phyloP scores from a whole-genome alignment of 2,888 invertebrate genomes.

The Diaprepes abbreviatus region DNA sequence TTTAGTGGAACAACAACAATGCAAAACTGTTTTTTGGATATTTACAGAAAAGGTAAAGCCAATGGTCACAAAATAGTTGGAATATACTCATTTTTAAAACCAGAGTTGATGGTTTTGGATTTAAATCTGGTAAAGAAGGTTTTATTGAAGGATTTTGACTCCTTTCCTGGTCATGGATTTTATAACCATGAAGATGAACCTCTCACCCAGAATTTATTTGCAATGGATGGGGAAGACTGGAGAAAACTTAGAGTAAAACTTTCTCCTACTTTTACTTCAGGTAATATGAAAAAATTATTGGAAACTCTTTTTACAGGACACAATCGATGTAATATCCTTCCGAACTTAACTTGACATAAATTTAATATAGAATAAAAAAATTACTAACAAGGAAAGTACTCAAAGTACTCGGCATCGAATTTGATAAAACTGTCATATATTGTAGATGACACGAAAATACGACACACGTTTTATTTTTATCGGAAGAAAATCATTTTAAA shows the following conservation, averaged over 20 bases:
- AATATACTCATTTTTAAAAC: not conserved
- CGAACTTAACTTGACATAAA: too few species aligned
- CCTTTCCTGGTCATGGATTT: conserved; percentile 11
- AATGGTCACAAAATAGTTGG: conserved; percentile 9
- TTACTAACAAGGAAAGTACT: too few species aligned
- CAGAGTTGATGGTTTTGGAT: too few species aligned
- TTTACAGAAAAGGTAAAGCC: conserved; percentile 6
- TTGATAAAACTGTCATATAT: too few species aligned
- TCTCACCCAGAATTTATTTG: conserved; percentile 5
- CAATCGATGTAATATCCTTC: too few species aligned
- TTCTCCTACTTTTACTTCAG: conserved; percentile 22
- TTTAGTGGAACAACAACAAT: not conserved
- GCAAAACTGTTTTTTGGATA: not conserved
- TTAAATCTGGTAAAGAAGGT: conserved; percentile 1
- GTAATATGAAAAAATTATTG: too few species aligned
- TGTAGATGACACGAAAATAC: too few species aligned
- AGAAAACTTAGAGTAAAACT: conserved; percentile 14
- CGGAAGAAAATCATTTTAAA: too few species aligned
- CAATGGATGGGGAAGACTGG: conserved; percentile 20
- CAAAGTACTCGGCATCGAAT: too few species aligned
- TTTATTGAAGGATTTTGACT: conserved; percentile 13
- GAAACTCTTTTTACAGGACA: too few species aligned
- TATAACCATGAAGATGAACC: not conserved
- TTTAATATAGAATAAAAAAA: too few species aligned
- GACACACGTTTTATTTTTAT: too few species aligned